A percentile compares a stretch with the other conserved stretches of the same genome.
These are phyloP conservation scores for Bathynomus jamesi DNA, from an alignment of 1,140 invertebrate species.

Conservation along the genomic window DNA sequence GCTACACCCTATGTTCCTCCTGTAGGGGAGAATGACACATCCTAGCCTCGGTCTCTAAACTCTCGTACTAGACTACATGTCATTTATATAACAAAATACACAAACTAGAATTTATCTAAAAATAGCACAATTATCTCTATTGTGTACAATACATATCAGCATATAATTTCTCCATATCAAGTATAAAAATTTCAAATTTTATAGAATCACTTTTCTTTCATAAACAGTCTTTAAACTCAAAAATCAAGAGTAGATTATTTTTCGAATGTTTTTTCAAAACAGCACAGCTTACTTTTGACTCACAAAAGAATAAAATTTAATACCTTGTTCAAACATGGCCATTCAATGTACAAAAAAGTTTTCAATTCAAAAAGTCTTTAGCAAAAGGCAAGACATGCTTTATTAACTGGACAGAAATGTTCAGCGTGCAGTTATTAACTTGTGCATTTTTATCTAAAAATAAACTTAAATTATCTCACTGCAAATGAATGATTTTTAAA, in stretches of 20 bases:
- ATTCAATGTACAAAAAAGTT: no score
- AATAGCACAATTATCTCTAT: conserved; percentile 35
- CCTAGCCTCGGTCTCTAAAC: conserved; percentile 10
- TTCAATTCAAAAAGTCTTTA: no score
- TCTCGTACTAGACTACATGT: conserved; percentile 35
- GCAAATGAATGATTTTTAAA: no score
- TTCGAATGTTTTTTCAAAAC: no score
- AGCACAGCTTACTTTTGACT: no score
- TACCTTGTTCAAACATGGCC: no score
- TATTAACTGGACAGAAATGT: background rate
- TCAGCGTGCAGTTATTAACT: conserved; percentile 18
- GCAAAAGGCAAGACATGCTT: no score
- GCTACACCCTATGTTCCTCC: conserved; percentile 31
- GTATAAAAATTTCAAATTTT: background rate
- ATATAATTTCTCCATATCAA: background rate
- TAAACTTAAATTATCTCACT: conserved; percentile 20
- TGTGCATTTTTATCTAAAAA: conserved; percentile 23
- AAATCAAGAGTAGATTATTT: no score
- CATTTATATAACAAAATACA: conserved; percentile 37
- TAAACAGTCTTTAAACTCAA: no score
- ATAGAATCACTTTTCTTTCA: background rate
- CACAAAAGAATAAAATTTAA: no score
- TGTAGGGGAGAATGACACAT: conserved; percentile 7
- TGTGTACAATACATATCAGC: background rate
- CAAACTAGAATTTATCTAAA: conserved; percentile 37